These are phyloP conservation scores for Drosophila nigromelanica DNA, from an alignment of 1,140 invertebrate species.

Conservation along the genomic window DNA sequence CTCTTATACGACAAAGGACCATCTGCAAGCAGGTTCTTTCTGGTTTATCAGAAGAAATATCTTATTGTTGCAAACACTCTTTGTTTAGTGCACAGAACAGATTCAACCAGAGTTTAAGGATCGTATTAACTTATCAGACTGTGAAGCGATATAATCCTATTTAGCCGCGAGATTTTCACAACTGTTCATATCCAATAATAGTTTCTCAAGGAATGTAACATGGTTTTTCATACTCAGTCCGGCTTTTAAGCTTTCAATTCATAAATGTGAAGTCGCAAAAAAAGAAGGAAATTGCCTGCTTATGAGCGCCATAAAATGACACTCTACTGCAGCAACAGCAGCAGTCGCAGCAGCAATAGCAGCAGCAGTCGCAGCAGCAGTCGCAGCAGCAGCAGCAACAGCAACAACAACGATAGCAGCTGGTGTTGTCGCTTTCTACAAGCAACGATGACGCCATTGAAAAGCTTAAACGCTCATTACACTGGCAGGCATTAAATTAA, in stretches of 20 bases:
- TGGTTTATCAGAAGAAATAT: no score
- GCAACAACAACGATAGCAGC: constrained; percentile 16
- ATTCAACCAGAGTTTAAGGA: no score
- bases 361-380: neutral
- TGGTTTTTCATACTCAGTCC: constrained; percentile 16
- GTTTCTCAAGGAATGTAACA: constrained; percentile 12
- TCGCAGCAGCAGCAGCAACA: neutral
- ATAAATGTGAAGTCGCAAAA: constrained; percentile 37
- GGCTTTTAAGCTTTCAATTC: constrained; percentile 46
- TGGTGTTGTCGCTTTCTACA: constrained; percentile 32
- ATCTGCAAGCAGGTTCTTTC: no score
- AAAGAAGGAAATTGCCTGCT: constrained; percentile 42
- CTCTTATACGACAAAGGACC: no score
- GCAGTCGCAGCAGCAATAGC: neutral
- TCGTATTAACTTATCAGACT: neutral
- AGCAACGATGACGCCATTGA: constrained; percentile 50
- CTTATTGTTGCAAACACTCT: no score
- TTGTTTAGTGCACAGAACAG: no score
- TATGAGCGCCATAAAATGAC: constrained; percentile 46
- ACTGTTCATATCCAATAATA: constrained; percentile 20
- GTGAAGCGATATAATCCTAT: constrained; percentile 15
- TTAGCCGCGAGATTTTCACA: constrained; percentile 19
- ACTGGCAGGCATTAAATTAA: constrained; percentile 78
- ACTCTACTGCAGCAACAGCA: constrained; percentile 20
- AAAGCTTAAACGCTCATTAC: constrained; percentile 79